Conservation (phyloP, 2,888 invertebrate species). For the Agelastica alni region DNA sequence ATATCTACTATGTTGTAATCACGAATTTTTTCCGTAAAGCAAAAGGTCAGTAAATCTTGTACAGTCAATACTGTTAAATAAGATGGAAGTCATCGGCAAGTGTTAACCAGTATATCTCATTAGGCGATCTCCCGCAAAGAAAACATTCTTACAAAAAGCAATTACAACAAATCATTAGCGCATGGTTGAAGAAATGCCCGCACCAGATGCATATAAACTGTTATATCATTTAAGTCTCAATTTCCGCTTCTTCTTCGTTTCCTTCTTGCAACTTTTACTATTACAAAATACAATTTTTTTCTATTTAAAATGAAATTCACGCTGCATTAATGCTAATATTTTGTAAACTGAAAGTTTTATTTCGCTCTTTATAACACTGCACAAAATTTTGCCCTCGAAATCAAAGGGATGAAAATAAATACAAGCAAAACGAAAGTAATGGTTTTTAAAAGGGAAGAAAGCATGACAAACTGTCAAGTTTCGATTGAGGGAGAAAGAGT, state of each 20-base stretch:
- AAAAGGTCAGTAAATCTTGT: background rate
- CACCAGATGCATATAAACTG: constrained; percentile 23
- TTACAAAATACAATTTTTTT: background rate
- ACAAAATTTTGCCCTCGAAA: no score
- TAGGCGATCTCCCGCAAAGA: constrained; percentile 13
- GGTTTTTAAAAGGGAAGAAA: no score
- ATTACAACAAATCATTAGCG: constrained; percentile 23
- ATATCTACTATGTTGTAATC: background rate
- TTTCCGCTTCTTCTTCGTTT: constrained; percentile 22
- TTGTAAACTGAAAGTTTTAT: no score
- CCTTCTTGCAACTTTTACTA: no score
- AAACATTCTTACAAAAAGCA: constrained; percentile 15
- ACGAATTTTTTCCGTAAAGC: background rate
- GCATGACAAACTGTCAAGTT: no score
- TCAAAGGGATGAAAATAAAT: no score
- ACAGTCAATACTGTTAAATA: background rate
- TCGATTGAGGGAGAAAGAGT: no score
- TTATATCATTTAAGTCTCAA: constrained; percentile 26
- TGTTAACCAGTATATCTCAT: constrained; percentile 16
- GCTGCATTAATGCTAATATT: no score
- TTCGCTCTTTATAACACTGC: no score
- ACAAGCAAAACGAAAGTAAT: no score
- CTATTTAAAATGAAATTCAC: no score
- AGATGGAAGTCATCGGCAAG: constrained; percentile 11
- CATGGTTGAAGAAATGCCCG: constrained; percentile 17